Evolutionary conservation across 2,113 vertebrate genomes (phyloP).

Genomic region (Oostethus manadensis): DNA sequence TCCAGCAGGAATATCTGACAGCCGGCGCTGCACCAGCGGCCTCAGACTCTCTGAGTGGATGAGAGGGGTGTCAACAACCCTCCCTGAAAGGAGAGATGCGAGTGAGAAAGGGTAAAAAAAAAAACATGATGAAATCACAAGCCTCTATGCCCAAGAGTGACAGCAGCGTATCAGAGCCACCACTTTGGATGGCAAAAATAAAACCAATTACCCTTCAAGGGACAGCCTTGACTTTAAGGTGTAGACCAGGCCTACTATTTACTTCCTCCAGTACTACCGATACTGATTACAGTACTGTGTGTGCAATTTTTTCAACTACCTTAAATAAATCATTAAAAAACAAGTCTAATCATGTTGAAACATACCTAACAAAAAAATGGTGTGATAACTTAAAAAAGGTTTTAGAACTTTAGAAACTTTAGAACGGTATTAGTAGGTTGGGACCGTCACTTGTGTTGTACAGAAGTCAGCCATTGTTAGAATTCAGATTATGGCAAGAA

Average conservation of each 20-base stretch:
- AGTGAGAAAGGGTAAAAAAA: constrained; percentile 21
- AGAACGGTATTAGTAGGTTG: no score
- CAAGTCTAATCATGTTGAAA: no score
- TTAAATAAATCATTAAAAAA: no score
- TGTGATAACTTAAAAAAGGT: no score
- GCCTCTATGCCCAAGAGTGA: constrained; percentile 67
- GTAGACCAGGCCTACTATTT: background rate
- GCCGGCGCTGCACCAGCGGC: constrained; percentile 77
- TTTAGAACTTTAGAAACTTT: no score
- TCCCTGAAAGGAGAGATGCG: constrained; percentile 64
- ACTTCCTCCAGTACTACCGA: background rate
- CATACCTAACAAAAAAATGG: no score
- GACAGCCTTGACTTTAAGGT: constrained; percentile 32
- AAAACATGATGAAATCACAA: constrained; percentile 53
- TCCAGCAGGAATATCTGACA: constrained; percentile 79
- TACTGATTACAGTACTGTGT: background rate
- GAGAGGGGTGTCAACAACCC: constrained; percentile 81
- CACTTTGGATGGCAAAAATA: constrained; percentile 67
- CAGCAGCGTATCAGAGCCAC: constrained; percentile 64
- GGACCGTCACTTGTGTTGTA: no score
- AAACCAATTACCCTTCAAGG: constrained; percentile 67
- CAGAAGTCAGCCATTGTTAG: no score
- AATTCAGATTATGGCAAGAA: no score
- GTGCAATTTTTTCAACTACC: constrained; percentile 9
- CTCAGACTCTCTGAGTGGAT: constrained; percentile 76